phyloP scores from a whole-genome alignment of 2,888 invertebrate species.

The Zeuzera pyrina region DNA sequence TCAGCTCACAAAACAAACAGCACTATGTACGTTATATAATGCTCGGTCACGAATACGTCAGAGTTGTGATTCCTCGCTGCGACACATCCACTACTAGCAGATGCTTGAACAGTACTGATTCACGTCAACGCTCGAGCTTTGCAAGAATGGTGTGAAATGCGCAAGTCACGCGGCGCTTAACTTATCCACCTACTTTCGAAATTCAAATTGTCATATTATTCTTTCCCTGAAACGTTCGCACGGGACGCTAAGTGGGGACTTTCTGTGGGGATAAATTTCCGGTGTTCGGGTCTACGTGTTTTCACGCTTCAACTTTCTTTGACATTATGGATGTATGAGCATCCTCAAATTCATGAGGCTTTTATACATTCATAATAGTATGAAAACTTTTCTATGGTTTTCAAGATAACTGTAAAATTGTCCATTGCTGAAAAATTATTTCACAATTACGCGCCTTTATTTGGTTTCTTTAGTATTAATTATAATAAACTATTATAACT shows the following conservation, averaged over 20 bases:
- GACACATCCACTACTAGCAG: conserved; percentile 30
- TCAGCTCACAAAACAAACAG: conserved; percentile 52
- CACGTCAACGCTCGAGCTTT: conserved; percentile 35
- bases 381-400: too few species aligned
- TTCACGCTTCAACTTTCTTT: conserved; percentile 21
- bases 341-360: too few species aligned
- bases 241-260: conserved; percentile 27
- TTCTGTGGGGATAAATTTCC: conserved; percentile 30
- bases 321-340: too few species aligned
- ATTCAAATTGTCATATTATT: conserved; percentile 26
- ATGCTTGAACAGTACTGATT: conserved; percentile 44
- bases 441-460: too few species aligned
- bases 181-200: conserved; percentile 58
- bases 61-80: conserved; percentile 20
- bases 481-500: too few species aligned
- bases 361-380: too few species aligned
- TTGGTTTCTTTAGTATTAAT: too few species aligned
- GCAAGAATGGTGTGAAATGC: conserved; percentile 59
- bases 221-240: conserved; percentile 8
- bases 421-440: too few species aligned
- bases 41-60: conserved; percentile 39
- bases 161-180: conserved; percentile 63
- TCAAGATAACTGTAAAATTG: too few species aligned
- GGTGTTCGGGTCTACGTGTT: conserved; percentile 26
- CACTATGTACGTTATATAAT: conserved; percentile 60